A percentile compares a stretch with the other conserved stretches of the same genome.
Evolutionary conservation across 2,797 vertebrate species (phyloP).

Genomic region (Megalops cyprinoides): DNA sequence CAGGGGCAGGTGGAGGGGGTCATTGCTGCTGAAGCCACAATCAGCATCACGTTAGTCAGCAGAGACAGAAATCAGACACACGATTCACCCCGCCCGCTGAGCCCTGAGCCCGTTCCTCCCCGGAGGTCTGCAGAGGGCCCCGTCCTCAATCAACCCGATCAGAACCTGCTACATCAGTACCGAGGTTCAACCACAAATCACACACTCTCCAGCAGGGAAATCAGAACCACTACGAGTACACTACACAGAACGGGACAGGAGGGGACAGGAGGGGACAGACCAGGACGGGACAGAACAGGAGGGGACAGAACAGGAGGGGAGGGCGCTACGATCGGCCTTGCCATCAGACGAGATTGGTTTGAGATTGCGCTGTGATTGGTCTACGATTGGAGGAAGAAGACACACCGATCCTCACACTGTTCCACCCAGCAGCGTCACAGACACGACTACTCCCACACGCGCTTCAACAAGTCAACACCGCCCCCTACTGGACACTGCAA

Average conservation of each 20-base stretch:
- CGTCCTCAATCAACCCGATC: background rate
- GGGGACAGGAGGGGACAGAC: too few species aligned
- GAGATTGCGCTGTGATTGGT: background rate
- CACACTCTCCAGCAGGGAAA: too few species aligned
- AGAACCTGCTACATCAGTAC: too few species aligned
- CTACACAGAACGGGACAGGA: background rate
- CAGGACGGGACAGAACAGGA: too few species aligned
- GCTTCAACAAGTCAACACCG: background rate
- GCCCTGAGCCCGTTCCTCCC: background rate
- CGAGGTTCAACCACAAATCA: too few species aligned
- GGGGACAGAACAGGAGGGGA: too few species aligned
- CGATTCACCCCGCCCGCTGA: slow-evolving; percentile 14
- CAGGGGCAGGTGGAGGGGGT: background rate
- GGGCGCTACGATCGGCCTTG: background rate
- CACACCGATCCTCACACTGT: background rate
- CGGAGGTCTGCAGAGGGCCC: background rate
- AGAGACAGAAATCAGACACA: too few species aligned
- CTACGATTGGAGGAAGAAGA: too few species aligned
- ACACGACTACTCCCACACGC: background rate
- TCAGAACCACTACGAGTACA: too few species aligned
- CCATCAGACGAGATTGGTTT: background rate
- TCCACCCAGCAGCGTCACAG: background rate
- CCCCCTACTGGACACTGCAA: background rate
- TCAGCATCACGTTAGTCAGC: background rate
- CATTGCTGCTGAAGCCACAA: background rate